These are phyloP conservation scores for Alouatta palliata DNA, from an alignment of 2,113 vertebrate genomes.

Conservation along the genomic window DNA sequence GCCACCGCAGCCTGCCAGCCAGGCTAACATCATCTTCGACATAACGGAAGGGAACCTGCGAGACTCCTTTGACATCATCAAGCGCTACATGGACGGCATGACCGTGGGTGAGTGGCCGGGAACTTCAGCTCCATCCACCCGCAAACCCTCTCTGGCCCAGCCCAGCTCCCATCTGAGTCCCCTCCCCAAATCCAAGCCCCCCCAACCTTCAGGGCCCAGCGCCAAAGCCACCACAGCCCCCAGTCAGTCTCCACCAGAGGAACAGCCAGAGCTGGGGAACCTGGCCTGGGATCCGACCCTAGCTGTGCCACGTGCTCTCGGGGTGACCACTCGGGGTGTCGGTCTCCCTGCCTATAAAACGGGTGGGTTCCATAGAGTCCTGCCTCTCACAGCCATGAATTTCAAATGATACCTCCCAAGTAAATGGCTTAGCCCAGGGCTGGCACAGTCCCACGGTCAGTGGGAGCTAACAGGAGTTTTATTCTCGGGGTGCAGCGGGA, in stretches of 20 bases:
- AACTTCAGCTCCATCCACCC: background rate
- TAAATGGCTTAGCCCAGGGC: accelerated
- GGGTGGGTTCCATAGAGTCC: background rate
- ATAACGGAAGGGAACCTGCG: conserved; percentile 95
- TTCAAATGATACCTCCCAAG: accelerated
- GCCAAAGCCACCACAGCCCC: background rate
- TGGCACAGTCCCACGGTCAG: accelerated
- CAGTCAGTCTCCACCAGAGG: accelerated
- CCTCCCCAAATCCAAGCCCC: background rate
- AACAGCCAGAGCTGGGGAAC: background rate
- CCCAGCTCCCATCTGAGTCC: accelerated
- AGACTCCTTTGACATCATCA: conserved; percentile 95
- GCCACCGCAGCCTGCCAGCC: conserved; percentile 85
- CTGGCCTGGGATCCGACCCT: accelerated
- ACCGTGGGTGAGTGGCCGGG: conserved; percentile 91
- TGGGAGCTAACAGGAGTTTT: background rate
- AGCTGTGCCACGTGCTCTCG: accelerated
- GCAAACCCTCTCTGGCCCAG: background rate
- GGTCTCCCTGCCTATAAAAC: background rate
- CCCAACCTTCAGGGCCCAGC: background rate
- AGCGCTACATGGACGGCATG: conserved; percentile 91
- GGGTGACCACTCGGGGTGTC: background rate
- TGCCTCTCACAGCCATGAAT: background rate
- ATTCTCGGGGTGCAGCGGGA: accelerated
- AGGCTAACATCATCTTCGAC: conserved; percentile 94